Conservation (phyloP, 2,888 invertebrate species). For the Lycaena phlaeas region DNA sequence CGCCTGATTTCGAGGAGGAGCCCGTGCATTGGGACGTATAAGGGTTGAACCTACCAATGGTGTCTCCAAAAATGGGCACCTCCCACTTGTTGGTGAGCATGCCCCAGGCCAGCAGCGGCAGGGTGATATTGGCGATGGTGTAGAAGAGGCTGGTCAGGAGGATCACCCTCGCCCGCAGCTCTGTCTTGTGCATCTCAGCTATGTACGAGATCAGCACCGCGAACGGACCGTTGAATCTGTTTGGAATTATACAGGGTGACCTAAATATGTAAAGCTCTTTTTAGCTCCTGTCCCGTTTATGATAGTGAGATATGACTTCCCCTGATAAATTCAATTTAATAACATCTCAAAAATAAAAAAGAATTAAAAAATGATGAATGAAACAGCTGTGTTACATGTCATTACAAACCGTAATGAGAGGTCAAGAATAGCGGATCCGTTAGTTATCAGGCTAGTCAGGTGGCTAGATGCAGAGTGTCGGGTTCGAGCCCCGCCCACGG, state of each 20-base stretch:
- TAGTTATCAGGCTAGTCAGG: neutral
- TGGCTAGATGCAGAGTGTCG: too few species aligned
- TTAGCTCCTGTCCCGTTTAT: too few species aligned
- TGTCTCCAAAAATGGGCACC: constrained; percentile 43
- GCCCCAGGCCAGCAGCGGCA: constrained; percentile 81
- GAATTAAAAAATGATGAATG: too few species aligned
- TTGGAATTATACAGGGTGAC: too few species aligned
- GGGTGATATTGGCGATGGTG: constrained; percentile 74
- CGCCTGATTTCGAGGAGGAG: too few species aligned
- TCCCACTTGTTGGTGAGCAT: constrained; percentile 77
- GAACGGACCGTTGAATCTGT: constrained; percentile 77
- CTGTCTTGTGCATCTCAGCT: constrained; percentile 80
- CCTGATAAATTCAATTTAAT: too few species aligned
- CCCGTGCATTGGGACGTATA: too few species aligned
- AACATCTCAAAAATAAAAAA: too few species aligned
- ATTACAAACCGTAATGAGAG: too few species aligned
- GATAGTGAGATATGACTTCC: too few species aligned
- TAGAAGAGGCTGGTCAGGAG: constrained; percentile 78
- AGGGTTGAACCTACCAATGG: constrained; percentile 44
- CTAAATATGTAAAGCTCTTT: too few species aligned
- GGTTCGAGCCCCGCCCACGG: too few species aligned
- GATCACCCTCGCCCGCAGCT: constrained; percentile 76
- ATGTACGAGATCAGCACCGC: constrained; percentile 81
- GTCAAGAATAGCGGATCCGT: neutral
- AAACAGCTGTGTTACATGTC: neutral